Evolutionary conservation across 2,888 invertebrate genomes (phyloP).

Genomic region (Diadromus collaris): DNA sequence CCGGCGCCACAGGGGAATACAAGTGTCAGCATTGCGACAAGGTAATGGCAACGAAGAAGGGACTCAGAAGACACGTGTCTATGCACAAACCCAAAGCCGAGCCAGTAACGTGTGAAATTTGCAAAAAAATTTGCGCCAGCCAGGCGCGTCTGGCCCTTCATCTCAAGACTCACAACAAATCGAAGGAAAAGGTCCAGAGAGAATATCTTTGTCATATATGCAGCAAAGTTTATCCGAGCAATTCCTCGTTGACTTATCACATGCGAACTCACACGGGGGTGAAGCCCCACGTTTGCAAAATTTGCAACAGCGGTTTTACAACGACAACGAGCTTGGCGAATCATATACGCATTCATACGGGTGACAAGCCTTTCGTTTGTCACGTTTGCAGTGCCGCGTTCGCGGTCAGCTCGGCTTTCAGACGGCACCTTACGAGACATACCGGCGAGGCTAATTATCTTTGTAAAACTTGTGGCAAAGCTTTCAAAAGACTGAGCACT

Average conservation of each 20-base stretch:
- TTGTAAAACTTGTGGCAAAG: conserved; percentile 78
- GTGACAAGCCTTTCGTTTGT: conserved; percentile 78
- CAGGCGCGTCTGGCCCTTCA: conserved; percentile 77
- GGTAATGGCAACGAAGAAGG: conserved; percentile 78
- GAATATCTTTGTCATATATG: conserved; percentile 79
- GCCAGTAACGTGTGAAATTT: conserved; percentile 77
- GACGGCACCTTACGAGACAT: conserved; percentile 77
- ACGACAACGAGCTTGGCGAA: conserved; percentile 78
- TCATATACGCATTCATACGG: conserved; percentile 78
- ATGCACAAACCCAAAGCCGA: conserved; percentile 79
- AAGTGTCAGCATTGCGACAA: conserved; percentile 79
- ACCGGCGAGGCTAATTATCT: conserved; percentile 79
- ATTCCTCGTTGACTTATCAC: conserved; percentile 78
- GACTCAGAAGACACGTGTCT: conserved; percentile 77
- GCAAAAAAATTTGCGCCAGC: conserved; percentile 78
- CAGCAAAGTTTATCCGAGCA: conserved; percentile 79
- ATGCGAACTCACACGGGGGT: conserved; percentile 79
- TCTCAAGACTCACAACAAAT: conserved; percentile 77
- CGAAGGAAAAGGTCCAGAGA: conserved; percentile 77
- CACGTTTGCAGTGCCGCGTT: conserved; percentile 79
- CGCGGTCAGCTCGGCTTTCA: conserved; percentile 77
- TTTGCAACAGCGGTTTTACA: conserved; percentile 78
- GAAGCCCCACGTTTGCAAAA: conserved; percentile 78
- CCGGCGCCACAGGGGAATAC: conserved; percentile 72
- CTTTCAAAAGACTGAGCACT: conserved; percentile 78